Evolutionary conservation across 2,888 invertebrate genomes (phyloP).

Genomic region (Cerceris rybyensis): DNA sequence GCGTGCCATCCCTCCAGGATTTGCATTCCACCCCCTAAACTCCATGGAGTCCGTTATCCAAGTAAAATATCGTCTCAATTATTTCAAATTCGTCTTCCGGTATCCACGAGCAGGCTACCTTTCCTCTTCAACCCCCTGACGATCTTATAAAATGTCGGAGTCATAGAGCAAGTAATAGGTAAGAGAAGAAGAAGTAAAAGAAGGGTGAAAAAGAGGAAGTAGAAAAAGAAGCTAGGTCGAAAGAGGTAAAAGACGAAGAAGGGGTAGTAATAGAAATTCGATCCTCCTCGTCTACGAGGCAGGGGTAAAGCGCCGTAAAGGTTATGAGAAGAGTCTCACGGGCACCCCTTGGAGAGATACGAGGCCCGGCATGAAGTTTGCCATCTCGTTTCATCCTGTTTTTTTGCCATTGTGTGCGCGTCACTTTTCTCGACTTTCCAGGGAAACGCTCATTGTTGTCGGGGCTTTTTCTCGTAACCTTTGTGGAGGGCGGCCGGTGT

Average conservation of each 20-base stretch:
- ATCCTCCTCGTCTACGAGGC: not conserved
- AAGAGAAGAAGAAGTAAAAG: too few relatives aligned
- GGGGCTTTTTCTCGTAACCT: conserved; percentile 34
- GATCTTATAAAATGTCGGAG: too few relatives aligned
- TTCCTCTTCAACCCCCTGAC: too few relatives aligned
- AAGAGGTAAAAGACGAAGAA: not conserved
- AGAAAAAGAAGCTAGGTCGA: not conserved
- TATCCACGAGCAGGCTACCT: not conserved
- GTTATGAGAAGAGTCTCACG: conserved; percentile 18
- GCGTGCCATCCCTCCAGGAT: conserved; percentile 17
- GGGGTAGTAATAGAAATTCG: conserved; percentile 16
- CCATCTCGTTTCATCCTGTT: conserved; percentile 37
- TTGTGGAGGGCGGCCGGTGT: conserved; percentile 22
- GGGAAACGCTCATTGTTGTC: conserved; percentile 54
- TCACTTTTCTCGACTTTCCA: conserved; percentile 47
- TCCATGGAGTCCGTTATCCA: not conserved
- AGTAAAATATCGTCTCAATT: conserved; percentile 41
- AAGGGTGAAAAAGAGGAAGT: not conserved
- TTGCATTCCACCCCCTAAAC: conserved; percentile 15
- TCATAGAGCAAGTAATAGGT: too few relatives aligned
- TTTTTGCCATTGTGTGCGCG: conserved; percentile 35
- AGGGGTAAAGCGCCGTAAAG: conserved; percentile 16
- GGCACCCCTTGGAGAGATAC: conserved; percentile 8
- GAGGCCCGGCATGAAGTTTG: conserved; percentile 21
- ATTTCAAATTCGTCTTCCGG: conserved; percentile 13